Percentiles rank a stretch among this genome's conserved stretches.
These are phyloP conservation scores for Danio choprae DNA, from an alignment of 2,797 vertebrate species.

Conservation along the genomic window DNA sequence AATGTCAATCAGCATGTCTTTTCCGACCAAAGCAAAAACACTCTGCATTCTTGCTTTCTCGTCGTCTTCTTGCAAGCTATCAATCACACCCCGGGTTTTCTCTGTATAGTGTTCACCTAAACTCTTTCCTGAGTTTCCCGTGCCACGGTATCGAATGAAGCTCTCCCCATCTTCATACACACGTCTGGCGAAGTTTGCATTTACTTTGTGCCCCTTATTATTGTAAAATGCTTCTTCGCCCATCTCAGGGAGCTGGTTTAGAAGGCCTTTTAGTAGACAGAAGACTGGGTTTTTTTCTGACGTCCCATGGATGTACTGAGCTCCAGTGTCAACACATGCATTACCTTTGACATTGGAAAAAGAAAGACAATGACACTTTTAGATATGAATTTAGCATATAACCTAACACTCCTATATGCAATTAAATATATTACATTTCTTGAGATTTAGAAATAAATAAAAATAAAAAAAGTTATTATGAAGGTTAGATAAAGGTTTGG, in stretches of 20 bases:
- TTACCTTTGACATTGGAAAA: constrained; percentile 53
- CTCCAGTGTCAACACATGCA: constrained; percentile 60
- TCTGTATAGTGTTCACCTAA: constrained; percentile 60
- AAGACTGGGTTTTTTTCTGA: constrained; percentile 60
- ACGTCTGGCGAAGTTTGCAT: constrained; percentile 10
- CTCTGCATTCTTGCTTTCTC: constrained; percentile 25
- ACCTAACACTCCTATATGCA: background rate
- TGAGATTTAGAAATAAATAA: too few relatives aligned
- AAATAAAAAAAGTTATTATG: too few relatives aligned
- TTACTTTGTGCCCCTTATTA: constrained; percentile 41
- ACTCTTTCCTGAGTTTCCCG: constrained; percentile 39
- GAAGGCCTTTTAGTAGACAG: constrained; percentile 54
- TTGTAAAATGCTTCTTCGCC: constrained; percentile 45
- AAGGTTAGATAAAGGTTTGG: too few relatives aligned
- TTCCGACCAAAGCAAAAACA: constrained; percentile 59
- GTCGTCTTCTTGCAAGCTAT: constrained; percentile 28
- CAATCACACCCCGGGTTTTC: constrained; percentile 40
- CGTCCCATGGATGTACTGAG: constrained; percentile 64
- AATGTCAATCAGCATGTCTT: constrained; percentile 55
- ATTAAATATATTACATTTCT: too few relatives aligned
- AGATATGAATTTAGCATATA: background rate
- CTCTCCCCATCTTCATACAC: constrained; percentile 53
- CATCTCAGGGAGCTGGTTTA: constrained; percentile 50
- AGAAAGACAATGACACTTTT: background rate
- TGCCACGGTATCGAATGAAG: constrained; percentile 23